Conservation (phyloP, 2,797 vertebrate genomes). For the Pipistrellus pygmaeus region DNA sequence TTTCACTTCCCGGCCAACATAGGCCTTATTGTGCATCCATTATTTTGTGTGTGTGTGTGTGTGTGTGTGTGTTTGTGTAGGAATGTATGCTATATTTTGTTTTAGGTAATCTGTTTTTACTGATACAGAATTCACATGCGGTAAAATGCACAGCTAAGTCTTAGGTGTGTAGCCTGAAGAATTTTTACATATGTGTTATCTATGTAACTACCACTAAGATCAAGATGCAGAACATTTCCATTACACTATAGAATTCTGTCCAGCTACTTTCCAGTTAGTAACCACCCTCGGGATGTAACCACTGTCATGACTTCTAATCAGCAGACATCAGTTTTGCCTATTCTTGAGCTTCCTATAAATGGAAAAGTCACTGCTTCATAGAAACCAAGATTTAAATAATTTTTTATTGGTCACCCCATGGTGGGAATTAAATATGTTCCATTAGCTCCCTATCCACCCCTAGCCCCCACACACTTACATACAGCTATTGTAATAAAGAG, state of each 20-base stretch:
- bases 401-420: not conserved
- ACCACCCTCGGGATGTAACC: not conserved
- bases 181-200: not conserved
- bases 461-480: not conserved
- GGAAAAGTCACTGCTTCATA: conserved; percentile 57
- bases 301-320: conserved; percentile 37
- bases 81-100: not conserved
- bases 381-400: conserved; percentile 66
- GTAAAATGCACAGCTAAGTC: not conserved
- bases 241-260: not conserved
- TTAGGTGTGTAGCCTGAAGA: not conserved
- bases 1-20: not conserved
- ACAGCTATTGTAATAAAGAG: not conserved
- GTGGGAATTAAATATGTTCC: conserved; percentile 24
- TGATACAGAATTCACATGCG: not conserved
- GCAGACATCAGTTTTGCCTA: not conserved
- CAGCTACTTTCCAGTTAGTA: not conserved
- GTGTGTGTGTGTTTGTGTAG: not conserved
- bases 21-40: not conserved
- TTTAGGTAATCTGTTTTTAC: conserved; percentile 44
- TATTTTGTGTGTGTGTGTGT: not conserved
- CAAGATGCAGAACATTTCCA: conserved; percentile 49
- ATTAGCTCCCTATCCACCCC: not conserved
- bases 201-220: conserved; percentile 13
- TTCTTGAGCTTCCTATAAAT: conserved; percentile 40